Base-by-base conservation (phyloP, 2,113 vertebrate genomes). In the Pungitius pungitius region DNA sequence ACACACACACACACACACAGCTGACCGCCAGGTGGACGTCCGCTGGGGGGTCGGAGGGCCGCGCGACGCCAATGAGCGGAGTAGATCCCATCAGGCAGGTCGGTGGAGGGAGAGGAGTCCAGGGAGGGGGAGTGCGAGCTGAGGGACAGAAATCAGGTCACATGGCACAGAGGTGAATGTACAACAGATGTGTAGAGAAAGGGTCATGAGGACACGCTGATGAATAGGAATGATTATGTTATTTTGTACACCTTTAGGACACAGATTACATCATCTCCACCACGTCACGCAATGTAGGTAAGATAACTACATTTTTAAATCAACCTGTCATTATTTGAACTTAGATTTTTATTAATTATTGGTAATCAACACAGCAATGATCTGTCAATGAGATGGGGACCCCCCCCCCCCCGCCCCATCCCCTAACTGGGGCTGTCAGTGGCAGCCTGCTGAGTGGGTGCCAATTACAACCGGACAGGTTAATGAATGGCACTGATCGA, bases 81-180 rank as follows among this genome's bases (percentile, higher is more conserved):
- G 82, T 81, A 92, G 92, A 94, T 94, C 91, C 92, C 89, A 94
- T 94, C 92, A 93, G 92, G 92, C 92, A 89, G 89, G 90, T 88
- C 91, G 91, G 89, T 89, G 91, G 88, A 91, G 87, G 86, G 91
- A 92, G 86, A 85, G 85, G 80, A 91, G 86, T 87, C 83, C 17
- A 85, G 83, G 80, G 87, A 74, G 72, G 75, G 68, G 90, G 86
- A 91, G 87, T 81, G 84, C 84, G 84, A 89, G 88, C 80, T 88
- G 89, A 93, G 90, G 78, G 90, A 90, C 88, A 86, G 79, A 81
- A 90, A 79, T 87, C 69, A 51, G 84, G 87, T 86, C 87, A 87
- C 83, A 85, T 72, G 65, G 83, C 9, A 35, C 77, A 76, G 40
- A 80, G 76, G 76, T 82, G n/a, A 72, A 85, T 89, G 66, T 78